These are phyloP conservation scores for Cryptocheilus praepositus DNA, from an alignment of 2,888 invertebrate genomes.

Conservation along the genomic window DNA sequence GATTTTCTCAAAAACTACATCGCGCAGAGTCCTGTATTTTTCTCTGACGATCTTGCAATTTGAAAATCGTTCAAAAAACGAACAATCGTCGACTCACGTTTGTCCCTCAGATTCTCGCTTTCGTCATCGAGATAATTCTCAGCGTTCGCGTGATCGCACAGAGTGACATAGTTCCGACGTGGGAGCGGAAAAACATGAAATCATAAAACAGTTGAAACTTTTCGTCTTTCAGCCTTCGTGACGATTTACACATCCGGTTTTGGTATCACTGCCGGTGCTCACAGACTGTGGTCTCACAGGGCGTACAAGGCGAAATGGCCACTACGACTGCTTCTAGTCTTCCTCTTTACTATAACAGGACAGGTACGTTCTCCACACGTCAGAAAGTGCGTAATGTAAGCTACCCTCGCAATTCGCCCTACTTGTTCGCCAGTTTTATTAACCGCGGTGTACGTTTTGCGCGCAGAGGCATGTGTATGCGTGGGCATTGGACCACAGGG, in stretches of 20 bases:
- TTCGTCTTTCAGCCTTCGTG: conserved; percentile 76
- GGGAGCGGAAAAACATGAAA: no score
- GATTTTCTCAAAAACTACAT: no score
- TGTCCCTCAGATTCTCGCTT: no score
- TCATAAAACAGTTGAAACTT: neutral
- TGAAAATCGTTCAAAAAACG: no score
- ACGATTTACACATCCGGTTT: conserved; percentile 85
- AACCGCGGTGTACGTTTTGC: neutral
- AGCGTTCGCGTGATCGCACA: neutral
- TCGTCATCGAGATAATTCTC: neutral
- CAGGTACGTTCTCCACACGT: conserved; percentile 78
- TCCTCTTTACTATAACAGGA: conserved; percentile 87
- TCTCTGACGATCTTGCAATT: no score
- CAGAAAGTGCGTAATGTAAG: neutral
- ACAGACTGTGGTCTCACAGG: conserved; percentile 88
- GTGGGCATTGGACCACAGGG: conserved; percentile 91
- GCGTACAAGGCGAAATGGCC: conserved; percentile 86
- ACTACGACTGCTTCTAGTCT: conserved; percentile 80
- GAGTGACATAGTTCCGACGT: no score
- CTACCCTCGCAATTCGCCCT: neutral
- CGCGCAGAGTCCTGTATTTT: no score
- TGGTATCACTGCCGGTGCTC: conserved; percentile 89
- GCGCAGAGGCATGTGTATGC: conserved; percentile 86
- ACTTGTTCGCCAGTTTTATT: neutral
- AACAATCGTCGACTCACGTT: no score